Evolutionary conservation across 2,888 invertebrate species (phyloP).

Genomic region (Byasa hedistus): DNA sequence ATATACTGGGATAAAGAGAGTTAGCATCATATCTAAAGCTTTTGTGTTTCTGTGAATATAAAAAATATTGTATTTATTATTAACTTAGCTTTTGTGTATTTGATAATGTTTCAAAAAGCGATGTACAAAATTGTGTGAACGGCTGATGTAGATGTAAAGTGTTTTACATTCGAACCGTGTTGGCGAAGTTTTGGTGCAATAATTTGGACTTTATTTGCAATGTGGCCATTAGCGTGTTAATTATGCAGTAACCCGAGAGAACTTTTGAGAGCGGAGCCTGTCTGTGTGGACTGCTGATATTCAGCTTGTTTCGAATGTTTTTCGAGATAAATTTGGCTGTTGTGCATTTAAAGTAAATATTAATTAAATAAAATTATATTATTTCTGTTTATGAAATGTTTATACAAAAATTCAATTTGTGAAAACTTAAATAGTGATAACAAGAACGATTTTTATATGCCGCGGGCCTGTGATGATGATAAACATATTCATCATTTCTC

Average conservation of each 20-base stretch:
- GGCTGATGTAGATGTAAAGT: constrained; percentile 5
- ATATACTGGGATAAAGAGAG: no score
- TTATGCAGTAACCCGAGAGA: constrained; percentile 61
- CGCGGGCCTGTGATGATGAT: no score
- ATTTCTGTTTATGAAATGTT: background rate
- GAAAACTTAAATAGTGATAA: no score
- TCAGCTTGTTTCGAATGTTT: constrained; percentile 31
- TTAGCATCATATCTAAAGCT: no score
- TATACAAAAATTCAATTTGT: background rate
- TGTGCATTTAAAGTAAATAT: background rate
- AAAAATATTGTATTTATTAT: no score
- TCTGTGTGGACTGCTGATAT: constrained; percentile 39
- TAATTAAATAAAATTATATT: background rate
- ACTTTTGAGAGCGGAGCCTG: constrained; percentile 43
- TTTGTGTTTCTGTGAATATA: no score
- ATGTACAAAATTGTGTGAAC: background rate
- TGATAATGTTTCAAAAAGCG: background rate
- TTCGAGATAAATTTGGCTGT: constrained; percentile 12
- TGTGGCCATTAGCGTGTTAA: constrained; percentile 72
- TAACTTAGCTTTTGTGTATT: background rate
- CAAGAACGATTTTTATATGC: no score
- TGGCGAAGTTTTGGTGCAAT: constrained; percentile 62
- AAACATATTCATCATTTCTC: no score
- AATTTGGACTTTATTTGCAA: constrained; percentile 74
- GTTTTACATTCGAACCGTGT: constrained; percentile 48